Evolutionary conservation across 2,113 vertebrate species (phyloP).

Genomic region (Prionailurus viverrinus): DNA sequence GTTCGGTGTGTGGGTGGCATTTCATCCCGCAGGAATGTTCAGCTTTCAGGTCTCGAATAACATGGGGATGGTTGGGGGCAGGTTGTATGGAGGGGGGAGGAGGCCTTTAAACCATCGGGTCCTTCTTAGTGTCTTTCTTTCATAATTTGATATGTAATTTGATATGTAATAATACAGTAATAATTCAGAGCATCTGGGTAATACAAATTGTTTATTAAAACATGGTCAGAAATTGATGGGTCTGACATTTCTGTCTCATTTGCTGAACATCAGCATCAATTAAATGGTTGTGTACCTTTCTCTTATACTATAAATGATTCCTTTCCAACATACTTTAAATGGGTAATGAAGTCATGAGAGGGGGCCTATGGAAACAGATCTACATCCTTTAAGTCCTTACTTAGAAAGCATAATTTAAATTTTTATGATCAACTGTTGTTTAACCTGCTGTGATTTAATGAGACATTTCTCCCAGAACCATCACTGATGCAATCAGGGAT

Average conservation of each 20-base stretch:
- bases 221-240: background rate
- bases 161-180: background rate
- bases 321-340: background rate
- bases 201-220: background rate
- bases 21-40: background rate
- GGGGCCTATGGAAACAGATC: background rate
- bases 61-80: too few species aligned
- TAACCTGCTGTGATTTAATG: slow-evolving; percentile 40
- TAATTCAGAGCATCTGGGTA: background rate
- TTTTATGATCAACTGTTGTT: background rate
- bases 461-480: slow-evolving; percentile 12
- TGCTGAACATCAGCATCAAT: background rate
- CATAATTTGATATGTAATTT: background rate
- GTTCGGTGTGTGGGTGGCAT: background rate
- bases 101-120: background rate
- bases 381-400: background rate
- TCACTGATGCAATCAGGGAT: background rate
- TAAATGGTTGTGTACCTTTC: background rate
- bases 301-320: background rate
- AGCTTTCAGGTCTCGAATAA: background rate
- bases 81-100: rapidly evolving
- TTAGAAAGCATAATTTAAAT: background rate
- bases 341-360: background rate
- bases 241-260: background rate
- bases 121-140: background rate